Base-by-base conservation (phyloP, 2,113 vertebrate species). In the Petroica traversi region DNA sequence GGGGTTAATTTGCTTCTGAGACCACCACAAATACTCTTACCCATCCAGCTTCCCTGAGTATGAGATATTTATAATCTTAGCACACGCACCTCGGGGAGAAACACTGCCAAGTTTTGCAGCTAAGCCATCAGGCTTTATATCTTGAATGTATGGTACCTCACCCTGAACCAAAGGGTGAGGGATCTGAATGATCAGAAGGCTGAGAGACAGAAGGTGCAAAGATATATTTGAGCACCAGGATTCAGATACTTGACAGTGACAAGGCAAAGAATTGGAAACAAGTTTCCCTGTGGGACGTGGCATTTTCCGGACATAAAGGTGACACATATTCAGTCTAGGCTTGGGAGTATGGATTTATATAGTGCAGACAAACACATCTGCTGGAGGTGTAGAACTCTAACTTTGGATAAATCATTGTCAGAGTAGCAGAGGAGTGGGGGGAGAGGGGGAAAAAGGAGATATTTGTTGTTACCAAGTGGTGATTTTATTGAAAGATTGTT, bases 341-440 rank as follows among this genome's bases (percentile, higher is more conserved):
- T 88, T 77, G 67, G 85, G 67, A 90, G 34, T 54, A 40, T 90
- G 92, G 95, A 94, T 96, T 96, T 96, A 96, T 96, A 96, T 93
- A 94, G 72, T 88, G 85, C 92, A 94, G 88, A 79, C 75, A 97
- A 97, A 97, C 93, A 97, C 96, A 96, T 89, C 89, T 96, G 96
- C 58, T 95, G n/a, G 59, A 63, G 40, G 15, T 63, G 51, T 49
- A 88, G 93, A 74, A 75, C 74, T 94, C 71, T 88, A 48, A 22
- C 18, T 61, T 72, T 79, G 75, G 73, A 88, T 91, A 89, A 82
- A 85, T 67, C 52, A 85, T 29, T 85, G 38, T 16, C 13, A 14
- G 64, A 55, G 25, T 23, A 67, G 5, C 13, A 14, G 64, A 55
- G 25, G 26, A 67, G 5, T 20, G 11, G 14, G 9, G 45, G 5